Conservation (phyloP, 2,113 vertebrate genomes). For the Micromys minutus region DNA sequence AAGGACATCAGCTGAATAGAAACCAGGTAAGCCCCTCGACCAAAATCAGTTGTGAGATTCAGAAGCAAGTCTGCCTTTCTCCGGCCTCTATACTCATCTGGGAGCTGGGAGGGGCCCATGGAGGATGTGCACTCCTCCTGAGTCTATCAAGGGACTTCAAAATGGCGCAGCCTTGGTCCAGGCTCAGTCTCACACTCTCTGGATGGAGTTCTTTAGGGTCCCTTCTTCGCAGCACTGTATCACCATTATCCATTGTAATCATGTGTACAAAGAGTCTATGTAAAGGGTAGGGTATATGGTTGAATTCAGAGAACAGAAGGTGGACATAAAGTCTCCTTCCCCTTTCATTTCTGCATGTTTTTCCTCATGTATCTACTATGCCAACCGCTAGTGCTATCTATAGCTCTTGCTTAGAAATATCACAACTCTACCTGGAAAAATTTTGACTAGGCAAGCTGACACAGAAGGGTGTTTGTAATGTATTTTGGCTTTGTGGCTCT, state of each 20-base stretch:
- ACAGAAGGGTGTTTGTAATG: background rate
- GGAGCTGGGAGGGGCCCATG: too few relatives aligned
- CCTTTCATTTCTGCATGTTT: background rate
- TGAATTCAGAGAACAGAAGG: background rate
- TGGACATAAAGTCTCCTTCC: background rate
- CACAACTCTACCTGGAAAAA: background rate
- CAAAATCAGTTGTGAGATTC: background rate
- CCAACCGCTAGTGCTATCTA: background rate
- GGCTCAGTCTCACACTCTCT: background rate
- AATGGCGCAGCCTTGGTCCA: background rate
- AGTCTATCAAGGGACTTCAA: background rate
- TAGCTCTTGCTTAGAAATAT: background rate
- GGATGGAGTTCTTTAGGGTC: background rate
- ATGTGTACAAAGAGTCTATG: background rate
- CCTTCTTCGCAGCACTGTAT: background rate
- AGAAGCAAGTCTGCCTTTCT: background rate
- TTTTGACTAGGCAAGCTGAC: background rate
- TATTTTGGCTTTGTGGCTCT: background rate
- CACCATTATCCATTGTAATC: background rate
- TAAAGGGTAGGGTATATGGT: background rate
- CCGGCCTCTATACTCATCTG: background rate
- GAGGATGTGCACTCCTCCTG: background rate
- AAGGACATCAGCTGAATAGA: background rate
- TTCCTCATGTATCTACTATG: background rate
- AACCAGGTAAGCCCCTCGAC: background rate